Conservation (phyloP, 2,888 invertebrate genomes). For the Trisateles emortualis region DNA sequence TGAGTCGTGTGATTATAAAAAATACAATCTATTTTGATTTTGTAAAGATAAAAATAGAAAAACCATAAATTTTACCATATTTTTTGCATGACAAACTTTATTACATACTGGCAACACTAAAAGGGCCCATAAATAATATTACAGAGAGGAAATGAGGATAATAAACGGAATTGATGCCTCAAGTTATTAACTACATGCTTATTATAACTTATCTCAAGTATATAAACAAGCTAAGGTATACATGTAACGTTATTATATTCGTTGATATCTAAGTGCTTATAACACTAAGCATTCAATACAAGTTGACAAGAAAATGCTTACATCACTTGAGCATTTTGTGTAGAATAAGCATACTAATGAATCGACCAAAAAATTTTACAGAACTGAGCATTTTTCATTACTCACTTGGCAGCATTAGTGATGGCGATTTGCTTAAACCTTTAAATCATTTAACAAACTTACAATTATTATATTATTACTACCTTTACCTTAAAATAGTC, state of each 20-base stretch:
- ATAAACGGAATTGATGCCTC: slow-evolving; percentile 32
- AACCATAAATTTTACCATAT: neutral
- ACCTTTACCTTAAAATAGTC: too few relatives aligned
- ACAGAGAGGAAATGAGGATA: slow-evolving; percentile 34
- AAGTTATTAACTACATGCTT: slow-evolving; percentile 18
- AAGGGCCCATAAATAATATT: slow-evolving; percentile 28
- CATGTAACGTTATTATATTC: neutral
- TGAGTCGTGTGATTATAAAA: too few relatives aligned
- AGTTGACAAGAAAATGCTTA: neutral
- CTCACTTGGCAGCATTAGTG: too few relatives aligned
- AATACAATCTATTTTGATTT: neutral
- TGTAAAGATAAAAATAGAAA: neutral
- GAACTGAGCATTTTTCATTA: too few relatives aligned
- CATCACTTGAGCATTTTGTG: neutral
- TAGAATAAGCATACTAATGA: neutral
- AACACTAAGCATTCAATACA: neutral
- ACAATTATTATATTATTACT: too few relatives aligned
- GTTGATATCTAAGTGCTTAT: neutral
- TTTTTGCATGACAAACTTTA: slow-evolving; percentile 3
- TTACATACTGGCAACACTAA: slow-evolving; percentile 7
- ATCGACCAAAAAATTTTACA: neutral
- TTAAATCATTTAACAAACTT: too few relatives aligned
- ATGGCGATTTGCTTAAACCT: too few relatives aligned
- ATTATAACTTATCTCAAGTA: slow-evolving; percentile 28
- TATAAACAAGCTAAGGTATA: slow-evolving; percentile 13